Evolutionary conservation across 2,113 vertebrate species (phyloP).

Genomic region (Melospiza georgiana): DNA sequence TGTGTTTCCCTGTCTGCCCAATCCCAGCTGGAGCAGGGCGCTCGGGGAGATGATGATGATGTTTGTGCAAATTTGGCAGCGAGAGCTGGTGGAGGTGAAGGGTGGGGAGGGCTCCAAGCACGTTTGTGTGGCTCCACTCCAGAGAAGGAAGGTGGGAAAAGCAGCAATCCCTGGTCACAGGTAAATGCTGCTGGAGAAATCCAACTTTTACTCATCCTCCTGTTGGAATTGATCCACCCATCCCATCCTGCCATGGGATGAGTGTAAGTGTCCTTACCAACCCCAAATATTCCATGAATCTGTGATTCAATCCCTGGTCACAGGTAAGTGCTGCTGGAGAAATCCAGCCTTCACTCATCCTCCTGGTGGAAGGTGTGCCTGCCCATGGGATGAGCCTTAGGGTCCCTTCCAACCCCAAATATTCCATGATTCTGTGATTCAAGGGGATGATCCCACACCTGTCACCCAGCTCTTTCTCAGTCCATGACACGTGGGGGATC

Average conservation of each 20-base stretch:
- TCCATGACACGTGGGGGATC: neutral
- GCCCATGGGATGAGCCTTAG: neutral
- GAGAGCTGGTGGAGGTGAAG: neutral
- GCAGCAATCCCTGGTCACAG: neutral
- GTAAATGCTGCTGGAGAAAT: too few relatives aligned
- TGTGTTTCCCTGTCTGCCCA: neutral
- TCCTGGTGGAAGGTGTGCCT: too few relatives aligned
- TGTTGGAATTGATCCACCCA: too few relatives aligned
- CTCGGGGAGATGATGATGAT: neutral
- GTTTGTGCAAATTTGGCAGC: neutral
- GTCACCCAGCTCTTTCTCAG: neutral
- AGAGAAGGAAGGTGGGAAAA: neutral
- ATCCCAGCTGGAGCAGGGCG: neutral
- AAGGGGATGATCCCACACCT: neutral
- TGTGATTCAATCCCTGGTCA: neutral
- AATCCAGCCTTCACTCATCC: too few relatives aligned
- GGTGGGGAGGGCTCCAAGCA: neutral
- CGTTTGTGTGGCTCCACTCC: neutral
- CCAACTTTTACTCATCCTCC: too few relatives aligned
- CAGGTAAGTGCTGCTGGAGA: too few relatives aligned
- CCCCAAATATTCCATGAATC: too few relatives aligned
- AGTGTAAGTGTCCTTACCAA: too few relatives aligned
- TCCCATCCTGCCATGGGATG: too few relatives aligned
- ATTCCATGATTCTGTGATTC: neutral
- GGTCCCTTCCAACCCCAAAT: neutral